Base-by-base conservation (phyloP, 2,113 vertebrate species). In the Nothobranchius furzeri region DNA sequence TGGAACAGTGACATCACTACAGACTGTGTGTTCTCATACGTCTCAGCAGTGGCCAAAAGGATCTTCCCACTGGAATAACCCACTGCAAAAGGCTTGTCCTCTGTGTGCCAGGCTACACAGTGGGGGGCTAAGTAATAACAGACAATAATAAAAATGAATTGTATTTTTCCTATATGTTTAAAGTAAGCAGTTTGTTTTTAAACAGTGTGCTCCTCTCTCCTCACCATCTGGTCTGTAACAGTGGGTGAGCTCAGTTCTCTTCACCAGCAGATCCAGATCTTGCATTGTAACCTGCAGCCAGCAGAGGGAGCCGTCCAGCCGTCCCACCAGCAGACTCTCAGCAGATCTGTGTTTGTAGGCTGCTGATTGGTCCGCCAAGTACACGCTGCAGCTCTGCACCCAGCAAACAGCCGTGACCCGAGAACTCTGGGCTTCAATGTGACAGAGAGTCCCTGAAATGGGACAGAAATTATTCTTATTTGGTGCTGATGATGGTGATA, bases 61-160 rank as follows among this genome's bases (percentile, higher is more conserved):
- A 94, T 89, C 65, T 92, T 94, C 40, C 93, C 93, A 69, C 82
- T 91, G 17, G 88, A 81, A 69, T 93, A 94, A 5, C 93, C 93
- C 15, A 87, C 92, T 4, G 92, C 92, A 82, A 94, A 94, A 0
- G 90, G 89, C 73, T 89, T 91, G 71, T 93, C 93, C 55, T 82
- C 83, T 65, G 90, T 91, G 88, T 92, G 88, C 93, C 93, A 94
- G 37, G 92, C 90, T 20, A 93, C 78, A 81, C 93, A 94, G 61
- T 92, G 90, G 15, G 93, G 89, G 52, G 93, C 92, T 92, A 37
- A 25, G 47, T 55, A n/a, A 68, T 14, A 40, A 74, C 30, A 43
- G 59, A 40, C 8, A 40, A 17, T 14, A 58, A 12, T 7, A 15
- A 5, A 58, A 12, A 11, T 20, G 4, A 20, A 43, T 42, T 10